A percentile compares a stretch with the other conserved stretches of the same genome.
phyloP scores from a whole-genome alignment of 2,113 vertebrate species.

The Arvicanthis niloticus region DNA sequence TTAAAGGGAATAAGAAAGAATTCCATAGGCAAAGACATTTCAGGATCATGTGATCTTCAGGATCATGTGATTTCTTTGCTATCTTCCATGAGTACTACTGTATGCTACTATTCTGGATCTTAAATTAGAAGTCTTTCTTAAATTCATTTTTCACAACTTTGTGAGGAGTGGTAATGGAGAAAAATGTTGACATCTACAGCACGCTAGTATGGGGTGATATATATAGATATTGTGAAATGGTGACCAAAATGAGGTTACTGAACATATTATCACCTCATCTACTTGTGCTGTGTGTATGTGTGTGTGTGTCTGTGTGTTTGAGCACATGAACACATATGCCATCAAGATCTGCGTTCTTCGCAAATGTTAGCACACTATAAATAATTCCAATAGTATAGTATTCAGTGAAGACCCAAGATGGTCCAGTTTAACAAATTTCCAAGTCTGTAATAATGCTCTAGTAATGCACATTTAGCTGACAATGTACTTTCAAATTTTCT shows the following conservation, averaged over 20 bases:
- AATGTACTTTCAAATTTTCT: neutral
- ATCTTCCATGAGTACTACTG: neutral
- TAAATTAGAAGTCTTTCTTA: neutral
- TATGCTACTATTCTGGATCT: neutral
- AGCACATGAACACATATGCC: too few species aligned
- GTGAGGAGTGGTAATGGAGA: neutral
- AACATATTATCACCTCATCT: neutral
- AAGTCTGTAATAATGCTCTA: neutral
- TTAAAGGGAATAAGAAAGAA: neutral
- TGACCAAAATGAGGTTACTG: neutral
- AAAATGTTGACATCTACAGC: neutral
- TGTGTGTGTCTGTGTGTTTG: neutral
- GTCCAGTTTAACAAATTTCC: neutral
- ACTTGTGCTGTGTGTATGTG: neutral
- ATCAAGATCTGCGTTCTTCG: neutral
- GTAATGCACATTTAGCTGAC: neutral
- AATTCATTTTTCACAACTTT: neutral
- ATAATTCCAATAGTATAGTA: neutral
- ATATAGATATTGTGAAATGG: neutral
- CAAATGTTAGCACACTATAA: neutral
- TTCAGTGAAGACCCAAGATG: neutral
- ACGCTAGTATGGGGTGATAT: neutral
- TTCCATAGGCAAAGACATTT: neutral
- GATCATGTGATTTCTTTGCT: neutral
- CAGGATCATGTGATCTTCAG: neutral